Evolutionary conservation across 2,797 vertebrate genomes (phyloP).

Genomic region (Urocyon cinereoargenteus): DNA sequence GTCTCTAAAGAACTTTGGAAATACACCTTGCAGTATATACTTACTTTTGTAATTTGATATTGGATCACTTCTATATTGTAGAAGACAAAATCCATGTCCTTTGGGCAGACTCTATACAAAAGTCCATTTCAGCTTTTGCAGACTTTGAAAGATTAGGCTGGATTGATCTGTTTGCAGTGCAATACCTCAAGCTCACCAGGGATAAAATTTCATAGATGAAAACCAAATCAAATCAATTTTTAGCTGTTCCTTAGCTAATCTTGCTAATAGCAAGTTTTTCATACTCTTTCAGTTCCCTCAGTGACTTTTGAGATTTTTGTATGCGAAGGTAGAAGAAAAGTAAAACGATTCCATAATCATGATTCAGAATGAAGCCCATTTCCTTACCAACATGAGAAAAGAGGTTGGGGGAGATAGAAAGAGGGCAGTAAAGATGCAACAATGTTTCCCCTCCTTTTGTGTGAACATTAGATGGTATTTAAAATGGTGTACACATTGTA

Average conservation of each 20-base stretch:
- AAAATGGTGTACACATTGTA: conserved; percentile 80
- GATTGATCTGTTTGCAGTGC: background rate
- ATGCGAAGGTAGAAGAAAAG: background rate
- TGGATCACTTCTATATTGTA: background rate
- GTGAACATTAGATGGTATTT: conserved; percentile 81
- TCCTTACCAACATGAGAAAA: background rate
- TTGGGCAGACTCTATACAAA: background rate
- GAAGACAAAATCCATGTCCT: background rate
- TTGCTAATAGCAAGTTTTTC: background rate
- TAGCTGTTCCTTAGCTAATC: background rate
- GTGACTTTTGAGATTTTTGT: background rate
- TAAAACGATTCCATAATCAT: background rate
- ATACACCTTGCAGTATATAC: background rate
- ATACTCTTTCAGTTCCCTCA: background rate
- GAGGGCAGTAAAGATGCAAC: background rate
- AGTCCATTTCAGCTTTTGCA: background rate
- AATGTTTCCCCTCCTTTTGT: conserved; percentile 78
- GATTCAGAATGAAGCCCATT: background rate
- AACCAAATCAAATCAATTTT: conserved; percentile 28
- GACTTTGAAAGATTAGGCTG: background rate
- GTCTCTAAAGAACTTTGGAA: background rate
- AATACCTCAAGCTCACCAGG: conserved; percentile 7
- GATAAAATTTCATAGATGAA: conserved; percentile 36
- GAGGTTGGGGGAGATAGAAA: background rate
- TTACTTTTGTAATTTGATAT: background rate